Base-by-base conservation (phyloP, 2,888 invertebrate genomes). In the Diadegma fenestrale region DNA sequence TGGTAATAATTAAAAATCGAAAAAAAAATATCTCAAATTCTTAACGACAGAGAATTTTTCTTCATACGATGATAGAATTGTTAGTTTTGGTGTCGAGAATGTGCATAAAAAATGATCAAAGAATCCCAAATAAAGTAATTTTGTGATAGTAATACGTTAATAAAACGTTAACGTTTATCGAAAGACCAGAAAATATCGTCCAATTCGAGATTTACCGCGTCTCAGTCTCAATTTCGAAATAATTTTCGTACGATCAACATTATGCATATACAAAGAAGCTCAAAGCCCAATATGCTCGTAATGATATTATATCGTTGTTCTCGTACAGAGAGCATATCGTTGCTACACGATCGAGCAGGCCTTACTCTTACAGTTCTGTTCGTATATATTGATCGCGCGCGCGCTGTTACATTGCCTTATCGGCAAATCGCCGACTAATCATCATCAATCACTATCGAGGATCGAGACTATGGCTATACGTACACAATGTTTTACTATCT, bases 361-460 rank as follows among this genome's bases (percentile, higher is more conserved):
- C 63, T 73, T 79, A 69, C 76, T 83, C 80, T 33, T 77, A 64
- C 30, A 30, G 51, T 73, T 51, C 43, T 72, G 63, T 72, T 12
- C 51, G 54, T 68, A 33, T 82, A 58, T 48, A 66, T 80, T 61
- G 89, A 84, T 86, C 88, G 88, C 89, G 89, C 88, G 88, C 89
- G 89, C 89, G 87, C 87, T 86, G 88, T 89, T 91, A 90, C 92
- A 90, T 91, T 91, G 90, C 90, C 92, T 93, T 93, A 93, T 93
- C 93, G 91, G 91, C 90, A 91, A 93, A 93, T 93, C 93, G 90
- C 87, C 88, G 90, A 91, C 93, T 93, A 93, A 93, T 93, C 92
- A 93, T 93, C 93, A 93, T 93, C 93, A 93, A 93, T 93, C 93
- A 93, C 92, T 90, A 91, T 91, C 90, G 89, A 88, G 90, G 89